phyloP scores from a whole-genome alignment of 2,113 vertebrate genomes.

The Phaethon lepturus region DNA sequence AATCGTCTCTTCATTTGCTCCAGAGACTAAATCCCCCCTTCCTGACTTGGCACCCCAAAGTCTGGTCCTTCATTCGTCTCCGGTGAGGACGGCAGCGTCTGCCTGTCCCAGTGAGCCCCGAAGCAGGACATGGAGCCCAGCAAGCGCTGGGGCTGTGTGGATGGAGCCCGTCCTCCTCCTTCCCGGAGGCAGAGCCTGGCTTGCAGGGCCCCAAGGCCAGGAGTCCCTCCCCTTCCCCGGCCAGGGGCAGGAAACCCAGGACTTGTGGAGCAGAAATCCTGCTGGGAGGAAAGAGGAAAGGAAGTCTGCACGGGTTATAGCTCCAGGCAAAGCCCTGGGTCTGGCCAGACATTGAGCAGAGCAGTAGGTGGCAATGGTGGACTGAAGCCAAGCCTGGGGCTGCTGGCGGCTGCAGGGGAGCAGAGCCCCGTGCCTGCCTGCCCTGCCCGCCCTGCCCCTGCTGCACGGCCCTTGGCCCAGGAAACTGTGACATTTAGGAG shows the following conservation, averaged over 20 bases:
- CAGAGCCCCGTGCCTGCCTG: neutral
- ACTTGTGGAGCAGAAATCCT: neutral
- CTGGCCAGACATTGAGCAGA: fast-evolving
- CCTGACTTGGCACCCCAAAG: neutral
- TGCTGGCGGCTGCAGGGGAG: neutral
- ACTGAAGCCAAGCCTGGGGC: neutral
- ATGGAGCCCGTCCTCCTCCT: neutral
- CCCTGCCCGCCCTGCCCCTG: neutral
- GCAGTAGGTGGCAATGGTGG: neutral
- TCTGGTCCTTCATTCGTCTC: neutral
- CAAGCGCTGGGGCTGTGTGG: neutral
- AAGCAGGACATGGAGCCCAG: neutral
- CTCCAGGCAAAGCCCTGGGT: neutral
- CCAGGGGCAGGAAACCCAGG: neutral
- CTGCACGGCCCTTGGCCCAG: fast-evolving
- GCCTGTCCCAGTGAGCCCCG: neutral
- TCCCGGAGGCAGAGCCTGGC: neutral
- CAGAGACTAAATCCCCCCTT: neutral
- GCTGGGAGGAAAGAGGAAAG: neutral
- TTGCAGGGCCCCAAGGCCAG: neutral
- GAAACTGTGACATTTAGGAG: fast-evolving
- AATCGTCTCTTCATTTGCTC: neutral
- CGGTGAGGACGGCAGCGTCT: fast-evolving
- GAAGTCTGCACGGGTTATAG: fast-evolving
- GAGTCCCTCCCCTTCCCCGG: constrained; percentile 54